Conservation (phyloP, 2,888 invertebrate genomes). For the Latrodectus elegans region DNA sequence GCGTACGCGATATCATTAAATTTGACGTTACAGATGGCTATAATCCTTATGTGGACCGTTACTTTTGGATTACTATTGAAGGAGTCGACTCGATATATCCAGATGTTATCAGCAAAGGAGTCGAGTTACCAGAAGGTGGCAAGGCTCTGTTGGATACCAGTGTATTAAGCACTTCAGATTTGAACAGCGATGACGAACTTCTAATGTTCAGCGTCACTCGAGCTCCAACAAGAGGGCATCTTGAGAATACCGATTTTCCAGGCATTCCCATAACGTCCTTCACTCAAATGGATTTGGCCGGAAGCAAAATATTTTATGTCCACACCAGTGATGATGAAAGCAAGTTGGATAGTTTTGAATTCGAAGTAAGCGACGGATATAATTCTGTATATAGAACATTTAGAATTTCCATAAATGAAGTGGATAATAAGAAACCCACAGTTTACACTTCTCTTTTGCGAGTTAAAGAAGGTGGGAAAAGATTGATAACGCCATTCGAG, state of each 20-base stretch:
- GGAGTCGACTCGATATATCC: conserved; percentile 74
- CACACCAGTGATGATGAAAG: conserved; percentile 74
- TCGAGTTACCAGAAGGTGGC: conserved; percentile 75
- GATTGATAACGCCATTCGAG: conserved; percentile 75
- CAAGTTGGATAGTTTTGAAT: conserved; percentile 75
- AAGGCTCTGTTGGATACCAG: conserved; percentile 74
- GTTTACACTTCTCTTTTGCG: conserved; percentile 73
- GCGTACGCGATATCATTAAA: conserved; percentile 74
- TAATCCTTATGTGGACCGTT: conserved; percentile 74
- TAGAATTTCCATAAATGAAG: conserved; percentile 74
- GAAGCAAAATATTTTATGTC: conserved; percentile 75
- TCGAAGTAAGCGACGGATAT: conserved; percentile 75
- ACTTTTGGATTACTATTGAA: conserved; percentile 75
- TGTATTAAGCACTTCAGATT: conserved; percentile 74
- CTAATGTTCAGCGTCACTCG: conserved; percentile 74
- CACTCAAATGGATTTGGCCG: conserved; percentile 75
- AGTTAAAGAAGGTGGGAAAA: conserved; percentile 74
- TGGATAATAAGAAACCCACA: conserved; percentile 75
- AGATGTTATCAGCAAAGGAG: conserved; percentile 74
- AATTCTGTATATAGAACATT: conserved; percentile 74
- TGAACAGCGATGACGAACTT: conserved; percentile 73
- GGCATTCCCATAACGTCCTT: conserved; percentile 74
- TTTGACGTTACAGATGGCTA: conserved; percentile 75
- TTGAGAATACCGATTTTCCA: conserved; percentile 73
- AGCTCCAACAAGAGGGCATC: conserved; percentile 73